Evolutionary conservation across 2,113 vertebrate species (phyloP).

Genomic region (Hippopotamus amphibius): DNA sequence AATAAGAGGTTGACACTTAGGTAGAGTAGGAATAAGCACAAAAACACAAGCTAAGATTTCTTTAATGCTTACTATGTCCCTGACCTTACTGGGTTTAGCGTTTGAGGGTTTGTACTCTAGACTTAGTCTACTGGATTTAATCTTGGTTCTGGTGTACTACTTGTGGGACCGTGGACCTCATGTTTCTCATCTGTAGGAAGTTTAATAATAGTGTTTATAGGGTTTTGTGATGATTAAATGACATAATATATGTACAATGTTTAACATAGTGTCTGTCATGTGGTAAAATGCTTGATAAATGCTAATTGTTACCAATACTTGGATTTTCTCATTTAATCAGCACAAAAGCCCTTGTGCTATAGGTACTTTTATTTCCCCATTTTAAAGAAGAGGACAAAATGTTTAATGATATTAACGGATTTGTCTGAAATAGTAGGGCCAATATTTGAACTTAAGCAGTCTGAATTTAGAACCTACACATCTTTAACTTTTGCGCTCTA

Average conservation of each 20-base stretch:
- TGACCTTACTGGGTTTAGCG: background rate
- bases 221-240: background rate
- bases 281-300: slow-evolving; percentile 16
- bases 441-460: background rate
- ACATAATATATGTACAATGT: background rate
- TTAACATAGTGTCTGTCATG: background rate
- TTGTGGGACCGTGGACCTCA: background rate
- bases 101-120: background rate
- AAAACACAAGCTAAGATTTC: background rate
- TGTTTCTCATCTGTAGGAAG: background rate
- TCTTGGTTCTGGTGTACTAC: background rate
- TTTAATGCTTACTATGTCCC: background rate
- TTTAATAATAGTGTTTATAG: background rate
- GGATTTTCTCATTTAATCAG: background rate
- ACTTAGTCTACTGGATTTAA: slow-evolving; percentile 10
- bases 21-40: slow-evolving; percentile 22
- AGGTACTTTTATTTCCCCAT: slow-evolving; percentile 11
- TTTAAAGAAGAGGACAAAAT: background rate
- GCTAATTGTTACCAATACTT: background rate
- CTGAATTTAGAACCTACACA: background rate
- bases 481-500: slow-evolving; percentile 41
- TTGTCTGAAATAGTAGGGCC: background rate
- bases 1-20: background rate
- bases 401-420: background rate
- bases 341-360: background rate